Evolutionary conservation across 2,888 invertebrate genomes (phyloP), one percentile per base, ranked within the genome.

Genomic region (Nemotelus nigrinus): DNA sequence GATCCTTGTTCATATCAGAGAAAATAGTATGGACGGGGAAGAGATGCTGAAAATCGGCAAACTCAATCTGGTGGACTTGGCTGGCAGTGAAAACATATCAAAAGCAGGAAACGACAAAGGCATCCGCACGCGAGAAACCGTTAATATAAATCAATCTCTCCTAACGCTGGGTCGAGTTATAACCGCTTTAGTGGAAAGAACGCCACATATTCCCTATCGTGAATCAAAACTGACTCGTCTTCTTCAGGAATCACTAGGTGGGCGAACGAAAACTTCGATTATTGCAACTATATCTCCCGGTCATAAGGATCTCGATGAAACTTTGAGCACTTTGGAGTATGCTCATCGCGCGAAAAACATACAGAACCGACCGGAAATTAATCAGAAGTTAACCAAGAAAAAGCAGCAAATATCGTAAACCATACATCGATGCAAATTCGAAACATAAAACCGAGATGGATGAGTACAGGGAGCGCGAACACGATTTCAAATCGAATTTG

Each of bases 11-110:
- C 95, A 97, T 86, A 96, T 96, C 83, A 95, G 96, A 81, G 97
- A 99, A 85, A 94, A 93, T 84, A 93, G 93, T 8, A 89, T 93
- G 0, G 95, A 96, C 41, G 97, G 97, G 3, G 97, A 98, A 84
- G 97, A 97, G 84, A 89, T 97, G 80, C 88, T 98, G 7, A 97
- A 97, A 88, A 96, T 94, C 67, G 99, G 98, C 0, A 99, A 99
- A 86, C 89, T 99, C n/a, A 96, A 99, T 89, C 89, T 99, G 81
- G 99, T 98, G 0, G 99, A 99, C 89, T 89, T 99, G 83, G 99
- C 99, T 0, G 99, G 99, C 0, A 97, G 96, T 78, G 99, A 99
- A 88, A 98, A 98, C 87, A 96, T 99, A 81, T 95, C 95, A n/a
- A 92, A 96, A 82, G 97, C 98, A 0, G 99, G 99, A 3, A 96